Evolutionary conservation across 2,113 vertebrate species (phyloP), one percentile per base, ranked within the genome.

Genomic region (Penelope pileata): DNA sequence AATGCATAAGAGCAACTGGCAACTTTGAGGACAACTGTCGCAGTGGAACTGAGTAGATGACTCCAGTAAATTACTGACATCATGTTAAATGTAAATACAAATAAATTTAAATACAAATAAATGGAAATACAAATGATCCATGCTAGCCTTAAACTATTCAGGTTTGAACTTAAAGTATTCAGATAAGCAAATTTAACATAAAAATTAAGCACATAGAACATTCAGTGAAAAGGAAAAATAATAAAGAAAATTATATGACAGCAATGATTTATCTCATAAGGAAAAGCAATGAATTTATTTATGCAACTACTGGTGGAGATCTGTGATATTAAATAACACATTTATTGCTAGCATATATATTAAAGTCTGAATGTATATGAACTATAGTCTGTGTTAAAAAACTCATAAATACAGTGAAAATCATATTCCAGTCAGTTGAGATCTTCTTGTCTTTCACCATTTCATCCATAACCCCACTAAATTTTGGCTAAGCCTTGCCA

Each of bases 1-100:
- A 79, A 51, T 30, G 19, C 0, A 0, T 24, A 50, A n/a, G 43
- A 64, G 21, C 0, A 0, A 47, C 58, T 59, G 53, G 13, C 29
- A 48, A 3, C 53, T 69, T 73, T 48, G 40, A 73, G 53, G 27
- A 76, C 13, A 64, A 9, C 40, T 76, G 48, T 79, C 66, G 73
- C 15, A 22, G 32, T n/a, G 50, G 56, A 88, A 45, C 24, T 10
- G 18, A 75, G 47, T 18, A 74, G 56, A 45, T 79, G 70, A 58
- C 27, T 76, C 40, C 40, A 48, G 2, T 24, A 13, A 90, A 75
- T 91, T 79, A 75, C 43, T 42, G 17, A 8, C 10, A 58, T 36
- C 11, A 14, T 12, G 76, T 36, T 80, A 77, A 77, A 48, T 62
- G 18, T 23, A 78, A 89, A 45, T 68, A 69, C 3, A 81, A 10